Evolutionary conservation across 2,113 vertebrate genomes (phyloP).

Genomic region (Bubo scandiacus): DNA sequence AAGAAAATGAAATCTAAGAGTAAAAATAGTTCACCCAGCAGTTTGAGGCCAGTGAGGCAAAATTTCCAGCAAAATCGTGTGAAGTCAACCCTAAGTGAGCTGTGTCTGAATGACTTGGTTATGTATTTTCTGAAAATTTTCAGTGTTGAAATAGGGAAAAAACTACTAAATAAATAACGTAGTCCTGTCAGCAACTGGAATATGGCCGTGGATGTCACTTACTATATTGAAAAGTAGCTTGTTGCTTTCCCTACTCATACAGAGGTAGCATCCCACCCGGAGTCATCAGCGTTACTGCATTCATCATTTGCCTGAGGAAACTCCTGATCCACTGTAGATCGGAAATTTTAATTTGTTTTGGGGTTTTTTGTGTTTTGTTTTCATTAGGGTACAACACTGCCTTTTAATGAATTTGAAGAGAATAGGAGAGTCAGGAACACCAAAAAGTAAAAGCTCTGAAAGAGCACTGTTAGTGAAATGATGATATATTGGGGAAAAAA

Average conservation of each 20-base stretch:
- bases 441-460: background rate
- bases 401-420: background rate
- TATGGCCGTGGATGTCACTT: background rate
- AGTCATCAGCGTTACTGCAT: background rate
- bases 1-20: background rate
- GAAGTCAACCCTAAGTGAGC: background rate
- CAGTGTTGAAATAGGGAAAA: background rate
- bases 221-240: background rate
- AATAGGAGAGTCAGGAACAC: background rate
- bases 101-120: background rate
- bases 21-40: constrained; percentile 7
- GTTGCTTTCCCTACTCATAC: background rate
- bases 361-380: background rate
- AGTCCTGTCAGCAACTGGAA: background rate
- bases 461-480: background rate
- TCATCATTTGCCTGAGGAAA: background rate
- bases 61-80: background rate
- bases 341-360: background rate
- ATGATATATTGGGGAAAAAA: background rate
- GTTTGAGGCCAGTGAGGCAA: background rate
- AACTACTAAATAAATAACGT: background rate
- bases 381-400: background rate
- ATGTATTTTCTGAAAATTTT: background rate
- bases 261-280: background rate
- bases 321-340: background rate